Evolutionary conservation across 2,113 vertebrate species (phyloP).

Genomic region (Bufo gargarizans): DNA sequence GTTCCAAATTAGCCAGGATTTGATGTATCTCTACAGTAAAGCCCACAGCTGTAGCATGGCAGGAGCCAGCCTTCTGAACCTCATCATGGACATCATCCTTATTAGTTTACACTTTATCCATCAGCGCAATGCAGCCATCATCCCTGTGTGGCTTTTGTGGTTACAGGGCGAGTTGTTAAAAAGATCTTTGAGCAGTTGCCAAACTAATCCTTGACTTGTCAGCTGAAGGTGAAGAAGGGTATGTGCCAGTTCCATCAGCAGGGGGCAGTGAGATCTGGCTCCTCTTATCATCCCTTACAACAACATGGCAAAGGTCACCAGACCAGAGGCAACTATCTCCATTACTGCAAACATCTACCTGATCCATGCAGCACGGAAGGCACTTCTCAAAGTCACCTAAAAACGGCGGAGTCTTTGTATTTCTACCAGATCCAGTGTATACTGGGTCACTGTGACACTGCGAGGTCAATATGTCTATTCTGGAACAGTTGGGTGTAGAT

Average conservation of each 20-base stretch:
- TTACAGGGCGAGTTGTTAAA: not conserved
- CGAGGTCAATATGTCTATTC: not conserved
- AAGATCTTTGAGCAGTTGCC: not conserved
- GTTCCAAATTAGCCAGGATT: too few relatives aligned
- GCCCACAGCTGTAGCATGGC: not conserved
- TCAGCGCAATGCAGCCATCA: not conserved
- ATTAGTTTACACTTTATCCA: not conserved
- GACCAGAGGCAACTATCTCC: slow-evolving; percentile 24
- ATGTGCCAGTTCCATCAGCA: not conserved
- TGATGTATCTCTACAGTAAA: not conserved
- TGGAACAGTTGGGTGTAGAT: not conserved
- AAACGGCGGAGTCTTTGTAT: not conserved
- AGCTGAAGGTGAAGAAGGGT: not conserved
- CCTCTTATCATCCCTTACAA: slow-evolving; percentile 30
- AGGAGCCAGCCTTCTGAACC: not conserved
- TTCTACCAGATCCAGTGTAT: not conserved
- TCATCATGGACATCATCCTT: not conserved
- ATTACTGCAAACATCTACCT: not conserved
- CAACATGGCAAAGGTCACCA: slow-evolving; percentile 42
- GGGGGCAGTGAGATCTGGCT: slow-evolving; percentile 10
- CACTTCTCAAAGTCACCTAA: not conserved
- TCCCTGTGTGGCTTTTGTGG: not conserved
- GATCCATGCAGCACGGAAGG: not conserved
- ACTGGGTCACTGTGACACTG: not conserved
- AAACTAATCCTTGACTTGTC: not conserved